Percentiles rank a stretch among this genome's conserved stretches.
Evolutionary conservation across 2,888 invertebrate genomes (phyloP).

Genomic region (Philereme transversata): DNA sequence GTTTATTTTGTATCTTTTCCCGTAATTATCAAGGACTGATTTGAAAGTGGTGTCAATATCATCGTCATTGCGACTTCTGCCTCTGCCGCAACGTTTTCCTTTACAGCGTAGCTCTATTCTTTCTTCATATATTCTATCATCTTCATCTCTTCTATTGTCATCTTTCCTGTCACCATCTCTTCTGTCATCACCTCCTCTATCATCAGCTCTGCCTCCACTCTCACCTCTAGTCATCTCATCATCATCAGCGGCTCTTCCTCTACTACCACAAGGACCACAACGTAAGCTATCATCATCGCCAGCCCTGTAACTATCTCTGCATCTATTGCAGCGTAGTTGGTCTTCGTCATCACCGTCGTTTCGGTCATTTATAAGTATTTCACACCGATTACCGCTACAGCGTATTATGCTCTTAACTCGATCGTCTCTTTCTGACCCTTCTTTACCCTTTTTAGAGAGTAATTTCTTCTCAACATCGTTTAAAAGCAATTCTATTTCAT

Average conservation of each 20-base stretch:
- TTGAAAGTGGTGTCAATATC: conserved; percentile 15
- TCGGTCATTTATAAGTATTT: conserved; percentile 19
- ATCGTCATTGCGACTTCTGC: conserved; percentile 6
- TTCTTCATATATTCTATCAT: conserved; percentile 12
- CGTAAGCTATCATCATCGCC: conserved; percentile 3
- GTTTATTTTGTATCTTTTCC: conserved; percentile 44
- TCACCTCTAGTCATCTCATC: background rate
- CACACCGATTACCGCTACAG: conserved; percentile 11
- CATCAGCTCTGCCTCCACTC: conserved; percentile 2
- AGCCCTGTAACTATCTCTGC: conserved; percentile 5
- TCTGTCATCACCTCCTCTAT: background rate
- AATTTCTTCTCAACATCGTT: conserved; percentile 37
- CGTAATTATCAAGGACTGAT: conserved; percentile 24
- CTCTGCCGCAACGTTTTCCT: conserved; percentile 5
- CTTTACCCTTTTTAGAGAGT: background rate
- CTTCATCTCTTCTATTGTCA: conserved; percentile 16
- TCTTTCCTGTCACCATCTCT: conserved; percentile 2
- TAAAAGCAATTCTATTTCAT: conserved; percentile 39
- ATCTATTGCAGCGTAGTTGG: background rate
- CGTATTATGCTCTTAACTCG: background rate
- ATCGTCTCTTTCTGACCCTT: conserved; percentile 1
- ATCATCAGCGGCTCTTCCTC: conserved; percentile 1
- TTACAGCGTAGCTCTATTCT: conserved; percentile 11
- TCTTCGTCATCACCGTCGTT: background rate
- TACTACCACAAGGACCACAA: background rate